Conservation (phyloP, 2,888 invertebrate genomes). For the Orchesellides sinensis region DNA sequence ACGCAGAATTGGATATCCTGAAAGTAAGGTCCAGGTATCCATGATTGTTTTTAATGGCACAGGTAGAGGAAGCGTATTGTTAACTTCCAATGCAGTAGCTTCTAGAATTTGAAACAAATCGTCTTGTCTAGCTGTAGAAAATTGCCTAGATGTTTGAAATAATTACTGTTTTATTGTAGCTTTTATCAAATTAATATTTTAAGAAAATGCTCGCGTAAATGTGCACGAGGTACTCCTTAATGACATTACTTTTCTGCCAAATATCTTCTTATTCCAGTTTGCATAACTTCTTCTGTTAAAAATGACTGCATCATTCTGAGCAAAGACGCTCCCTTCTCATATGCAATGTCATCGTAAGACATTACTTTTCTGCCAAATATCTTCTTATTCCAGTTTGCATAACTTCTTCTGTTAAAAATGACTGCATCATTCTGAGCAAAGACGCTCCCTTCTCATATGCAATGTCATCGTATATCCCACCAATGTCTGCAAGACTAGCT, state of each 20-base stretch:
- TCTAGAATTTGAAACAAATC: constrained; percentile 65
- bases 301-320: constrained; percentile 69
- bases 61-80: constrained; percentile 22
- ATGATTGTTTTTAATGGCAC: constrained; percentile 63
- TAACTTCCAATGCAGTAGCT: constrained; percentile 40
- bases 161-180: not conserved
- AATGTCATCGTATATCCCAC: constrained; percentile 68
- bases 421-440: constrained; percentile 52
- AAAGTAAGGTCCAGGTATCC: constrained; percentile 69
- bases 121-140: constrained; percentile 61
- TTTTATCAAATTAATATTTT: not conserved
- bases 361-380: constrained; percentile 65
- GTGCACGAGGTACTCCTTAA: too few relatives aligned
- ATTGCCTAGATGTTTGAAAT: constrained; percentile 33
- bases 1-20: constrained; percentile 66
- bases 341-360: constrained; percentile 67
- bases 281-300: constrained; percentile 62
- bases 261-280: constrained; percentile 60
- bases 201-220: too few relatives aligned
- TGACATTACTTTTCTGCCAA: constrained; percentile 57
- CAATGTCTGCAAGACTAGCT: constrained; percentile 49
- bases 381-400: constrained; percentile 56
- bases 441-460: constrained; percentile 68
- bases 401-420: constrained; percentile 63
- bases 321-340: constrained; percentile 68